Base-by-base conservation (phyloP, 2,888 invertebrate species). In the Globia sparganii region DNA sequence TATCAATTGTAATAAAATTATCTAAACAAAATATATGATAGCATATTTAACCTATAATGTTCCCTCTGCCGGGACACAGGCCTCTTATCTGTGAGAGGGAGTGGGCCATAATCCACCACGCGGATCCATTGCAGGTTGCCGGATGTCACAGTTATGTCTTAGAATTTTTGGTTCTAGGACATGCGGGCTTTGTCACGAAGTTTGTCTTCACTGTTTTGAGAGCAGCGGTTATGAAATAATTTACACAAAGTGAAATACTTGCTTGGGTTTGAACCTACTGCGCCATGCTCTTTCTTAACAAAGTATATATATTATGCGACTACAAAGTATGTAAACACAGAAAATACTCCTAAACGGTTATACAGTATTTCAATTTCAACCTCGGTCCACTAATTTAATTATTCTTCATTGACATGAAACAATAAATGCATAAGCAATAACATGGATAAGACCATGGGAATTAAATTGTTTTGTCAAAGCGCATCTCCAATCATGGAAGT, bases 331-430 rank as follows among this genome's bases (percentile, higher is more conserved):
- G 25, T 6, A 61, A 5, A 34, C 8, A 59, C 53, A 43, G 34
- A 72, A 40, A 70, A 65, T 3, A 37, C 53, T 73, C 28, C 8
- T 58, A 34, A 73, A 76, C 31, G 43, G 31, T 77, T 64, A 72
- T 34, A 73, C 46, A 72, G 67, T 77, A 78, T 80, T 77, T 49
- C 75, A 71, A 88, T 90, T 87, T 81, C 83, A 89, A 84, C 90
- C 85, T 87, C 85, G 77, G 89, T 86, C 89, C 88, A 91, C 84
- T 90, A 90, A 92, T 91, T 89, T 88, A 67, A 89, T 88, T 89
- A 87, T 89, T 88, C 87, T 85, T 65, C 74, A 79, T 87, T 87
- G 79, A 86, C 83, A 80, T 83, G 67, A 76, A 86, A 78, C 86
- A 84, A 87, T 83, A 78, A 83, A 83, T 83, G 77, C 49, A 81